Conservation (phyloP, 2,113 vertebrate species). For the Corythoichthys intestinalis region DNA sequence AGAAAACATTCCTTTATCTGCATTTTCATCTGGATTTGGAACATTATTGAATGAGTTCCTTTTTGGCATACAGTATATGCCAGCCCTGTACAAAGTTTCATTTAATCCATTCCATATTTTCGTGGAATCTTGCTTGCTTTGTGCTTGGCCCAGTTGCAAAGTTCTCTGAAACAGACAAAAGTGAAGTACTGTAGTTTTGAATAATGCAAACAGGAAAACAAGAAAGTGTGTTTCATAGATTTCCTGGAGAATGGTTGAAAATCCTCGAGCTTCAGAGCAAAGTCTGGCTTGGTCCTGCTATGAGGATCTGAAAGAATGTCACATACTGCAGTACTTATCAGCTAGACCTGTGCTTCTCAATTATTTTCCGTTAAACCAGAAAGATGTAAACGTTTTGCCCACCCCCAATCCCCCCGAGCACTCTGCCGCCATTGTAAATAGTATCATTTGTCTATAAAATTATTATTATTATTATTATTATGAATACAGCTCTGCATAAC, state of each 20-base stretch:
- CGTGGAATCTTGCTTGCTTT: background rate
- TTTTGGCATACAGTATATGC: no score
- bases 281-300: slow-evolving; percentile 24
- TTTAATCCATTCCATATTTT: background rate
- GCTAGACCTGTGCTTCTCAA: no score
- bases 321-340: no score
- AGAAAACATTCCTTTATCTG: background rate
- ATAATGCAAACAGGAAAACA: slow-evolving; percentile 1
- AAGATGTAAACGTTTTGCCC: no score
- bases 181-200: background rate
- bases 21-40: background rate
- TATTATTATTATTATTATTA: no score
- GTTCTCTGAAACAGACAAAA: background rate
- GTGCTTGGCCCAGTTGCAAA: background rate
- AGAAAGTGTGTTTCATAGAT: slow-evolving; percentile 28
- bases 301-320: background rate
- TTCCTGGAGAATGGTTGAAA: slow-evolving; percentile 38
- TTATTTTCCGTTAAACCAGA: no score
- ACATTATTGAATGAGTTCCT: background rate
- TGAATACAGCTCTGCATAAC: no score
- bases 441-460: no score
- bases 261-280: slow-evolving; percentile 43
- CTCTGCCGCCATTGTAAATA: no score
- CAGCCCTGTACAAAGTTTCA: background rate
- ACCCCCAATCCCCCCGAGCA: no score